phyloP scores from a whole-genome alignment of 2,888 invertebrate genomes.

The Syritta pipiens region DNA sequence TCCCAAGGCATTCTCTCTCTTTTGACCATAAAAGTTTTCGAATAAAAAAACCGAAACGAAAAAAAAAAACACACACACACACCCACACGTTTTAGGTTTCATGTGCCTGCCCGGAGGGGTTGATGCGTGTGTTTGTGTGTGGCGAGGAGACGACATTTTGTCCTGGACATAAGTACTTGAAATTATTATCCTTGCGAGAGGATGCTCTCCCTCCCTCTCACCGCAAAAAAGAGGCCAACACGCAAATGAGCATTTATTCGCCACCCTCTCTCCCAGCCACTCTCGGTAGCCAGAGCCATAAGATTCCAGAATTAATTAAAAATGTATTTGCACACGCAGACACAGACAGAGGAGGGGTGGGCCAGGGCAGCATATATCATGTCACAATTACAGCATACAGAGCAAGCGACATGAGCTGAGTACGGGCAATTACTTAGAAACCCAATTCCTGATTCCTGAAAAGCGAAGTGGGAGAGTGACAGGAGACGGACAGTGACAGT shows the following conservation, averaged over 20 bases:
- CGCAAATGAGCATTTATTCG: slow-evolving; percentile 59
- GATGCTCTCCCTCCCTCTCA: neutral
- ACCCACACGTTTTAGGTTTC: slow-evolving; percentile 35
- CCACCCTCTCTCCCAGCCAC: neutral
- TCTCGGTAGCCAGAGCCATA: slow-evolving; percentile 30
- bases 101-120: slow-evolving; percentile 21
- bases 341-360: neutral
- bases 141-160: slow-evolving; percentile 28
- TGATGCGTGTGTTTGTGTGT: slow-evolving; percentile 2
- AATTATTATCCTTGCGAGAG: slow-evolving; percentile 58
- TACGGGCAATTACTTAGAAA: slow-evolving; percentile 58
- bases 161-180: slow-evolving; percentile 54
- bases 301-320: slow-evolving; percentile 64
- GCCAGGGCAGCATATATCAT: slow-evolving; percentile 42
- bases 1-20: slow-evolving; percentile 5
- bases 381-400: slow-evolving; percentile 50
- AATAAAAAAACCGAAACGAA: slow-evolving; percentile 26
- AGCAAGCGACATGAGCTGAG: slow-evolving; percentile 47
- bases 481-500: slow-evolving; percentile 27
- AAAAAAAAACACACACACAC: neutral
- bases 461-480: slow-evolving; percentile 27
- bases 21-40: slow-evolving; percentile 50
- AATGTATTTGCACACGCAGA: slow-evolving; percentile 44
- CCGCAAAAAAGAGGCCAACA: slow-evolving; percentile 28
- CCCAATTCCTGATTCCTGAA: slow-evolving; percentile 55